A percentile compares a stretch with the other conserved stretches of the same genome.
Evolutionary conservation across 2,797 vertebrate genomes (phyloP).

Genomic region (Amphiprion clarkii): DNA sequence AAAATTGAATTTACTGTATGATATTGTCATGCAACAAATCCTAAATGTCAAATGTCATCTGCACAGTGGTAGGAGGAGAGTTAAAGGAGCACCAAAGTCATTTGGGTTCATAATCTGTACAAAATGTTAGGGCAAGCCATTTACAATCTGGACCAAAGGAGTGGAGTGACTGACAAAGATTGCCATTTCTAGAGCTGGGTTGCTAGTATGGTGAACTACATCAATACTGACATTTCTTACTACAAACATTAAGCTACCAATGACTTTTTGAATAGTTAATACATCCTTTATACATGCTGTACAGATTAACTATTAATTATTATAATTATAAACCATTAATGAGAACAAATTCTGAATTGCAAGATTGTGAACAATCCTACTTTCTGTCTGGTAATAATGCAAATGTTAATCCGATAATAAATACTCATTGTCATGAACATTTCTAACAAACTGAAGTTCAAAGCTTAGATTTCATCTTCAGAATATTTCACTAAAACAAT

Average conservation of each 20-base stretch:
- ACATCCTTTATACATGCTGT: no score
- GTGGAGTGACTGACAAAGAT: neutral
- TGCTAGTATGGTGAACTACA: neutral
- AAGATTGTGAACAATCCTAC: no score
- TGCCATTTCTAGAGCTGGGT: neutral
- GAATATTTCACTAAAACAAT: constrained; percentile 35
- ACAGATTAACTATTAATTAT: no score
- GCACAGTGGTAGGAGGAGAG: neutral
- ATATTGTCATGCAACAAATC: neutral
- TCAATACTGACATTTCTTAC: neutral
- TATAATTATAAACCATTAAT: no score
- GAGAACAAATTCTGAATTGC: no score
- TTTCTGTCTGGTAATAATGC: no score
- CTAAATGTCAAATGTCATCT: neutral
- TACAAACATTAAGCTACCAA: neutral
- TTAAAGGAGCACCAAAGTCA: neutral
- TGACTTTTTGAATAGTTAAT: neutral
- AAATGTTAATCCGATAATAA: neutral
- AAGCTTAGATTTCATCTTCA: neutral
- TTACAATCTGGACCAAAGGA: neutral
- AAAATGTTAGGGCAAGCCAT: neutral
- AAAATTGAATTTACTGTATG: neutral
- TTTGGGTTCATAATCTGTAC: neutral
- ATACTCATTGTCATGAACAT: neutral
- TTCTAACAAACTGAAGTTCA: constrained; percentile 27